Conservation (phyloP, 1,140 invertebrate species). For the Bombus haemorrhoidalis region DNA sequence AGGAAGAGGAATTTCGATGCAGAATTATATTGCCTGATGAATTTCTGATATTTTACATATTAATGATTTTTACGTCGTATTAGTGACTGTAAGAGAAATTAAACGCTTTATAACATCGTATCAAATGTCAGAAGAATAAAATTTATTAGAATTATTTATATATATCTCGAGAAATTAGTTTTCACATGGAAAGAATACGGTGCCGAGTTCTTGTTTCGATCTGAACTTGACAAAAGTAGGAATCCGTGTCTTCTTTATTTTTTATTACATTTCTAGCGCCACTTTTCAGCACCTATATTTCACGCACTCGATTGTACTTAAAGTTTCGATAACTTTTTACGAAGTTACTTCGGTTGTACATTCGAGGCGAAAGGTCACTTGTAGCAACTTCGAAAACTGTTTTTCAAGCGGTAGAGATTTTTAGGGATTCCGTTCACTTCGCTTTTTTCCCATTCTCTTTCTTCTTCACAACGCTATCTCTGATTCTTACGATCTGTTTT, state of each 20-base stretch:
- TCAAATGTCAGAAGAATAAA: too few species aligned
- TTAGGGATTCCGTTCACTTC: neutral
- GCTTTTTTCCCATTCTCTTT: neutral
- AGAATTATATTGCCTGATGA: too few species aligned
- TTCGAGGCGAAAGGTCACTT: slow-evolving; percentile 1
- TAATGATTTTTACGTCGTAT: too few species aligned
- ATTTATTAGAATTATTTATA: too few species aligned
- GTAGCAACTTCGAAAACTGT: slow-evolving; percentile 18
- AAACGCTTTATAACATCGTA: too few species aligned
- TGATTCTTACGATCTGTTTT: neutral
- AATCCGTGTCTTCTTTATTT: neutral
- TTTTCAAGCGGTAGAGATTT: slow-evolving; percentile 13
- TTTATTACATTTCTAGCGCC: neutral
- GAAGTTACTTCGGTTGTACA: neutral
- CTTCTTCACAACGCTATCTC: neutral
- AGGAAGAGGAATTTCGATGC: too few species aligned
- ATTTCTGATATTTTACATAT: too few species aligned
- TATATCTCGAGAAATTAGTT: too few species aligned
- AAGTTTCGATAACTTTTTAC: neutral
- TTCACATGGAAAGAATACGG: too few species aligned
- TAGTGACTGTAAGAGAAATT: too few species aligned
- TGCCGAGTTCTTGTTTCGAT: neutral
- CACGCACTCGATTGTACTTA: neutral
- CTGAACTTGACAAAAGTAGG: neutral
- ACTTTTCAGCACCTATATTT: neutral